phyloP scores from a whole-genome alignment of 1,140 invertebrate genomes.

The Potamilus streckersoni region DNA sequence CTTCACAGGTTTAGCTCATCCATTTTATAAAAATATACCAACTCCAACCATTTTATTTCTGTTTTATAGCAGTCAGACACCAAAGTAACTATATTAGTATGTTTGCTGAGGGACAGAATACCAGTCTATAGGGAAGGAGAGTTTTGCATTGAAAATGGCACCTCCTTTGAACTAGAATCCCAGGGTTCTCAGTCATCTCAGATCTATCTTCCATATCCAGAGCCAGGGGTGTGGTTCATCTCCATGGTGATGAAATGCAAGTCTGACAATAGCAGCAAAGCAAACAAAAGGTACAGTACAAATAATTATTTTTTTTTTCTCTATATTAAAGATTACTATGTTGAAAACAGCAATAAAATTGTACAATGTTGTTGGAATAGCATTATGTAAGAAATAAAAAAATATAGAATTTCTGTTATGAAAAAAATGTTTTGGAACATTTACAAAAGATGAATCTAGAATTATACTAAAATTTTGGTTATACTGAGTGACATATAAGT shows the following conservation, averaged over 20 bases:
- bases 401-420: background rate
- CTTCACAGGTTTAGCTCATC: background rate
- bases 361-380: background rate
- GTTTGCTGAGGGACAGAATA: constrained; percentile 10
- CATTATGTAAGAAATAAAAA: background rate
- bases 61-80: constrained; percentile 10
- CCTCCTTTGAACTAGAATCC: constrained; percentile 7
- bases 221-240: constrained; percentile 73
- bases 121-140: constrained; percentile 14
- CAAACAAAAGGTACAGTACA: background rate
- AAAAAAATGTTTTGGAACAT: background rate
- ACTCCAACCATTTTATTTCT: background rate
- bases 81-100: constrained; percentile 20
- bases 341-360: constrained; percentile 65
- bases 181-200: constrained; percentile 3
- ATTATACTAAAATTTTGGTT: too few species aligned
- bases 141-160: constrained; percentile 14
- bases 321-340: background rate
- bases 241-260: constrained; percentile 48
- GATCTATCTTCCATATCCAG: constrained; percentile 42
- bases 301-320: background rate
- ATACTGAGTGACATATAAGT: too few species aligned
- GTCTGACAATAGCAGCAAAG: constrained; percentile 28
- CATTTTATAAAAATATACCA: background rate
- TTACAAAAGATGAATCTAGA: too few species aligned